phyloP scores from a whole-genome alignment of 1,140 invertebrate species.

The Cydia strobilella region DNA sequence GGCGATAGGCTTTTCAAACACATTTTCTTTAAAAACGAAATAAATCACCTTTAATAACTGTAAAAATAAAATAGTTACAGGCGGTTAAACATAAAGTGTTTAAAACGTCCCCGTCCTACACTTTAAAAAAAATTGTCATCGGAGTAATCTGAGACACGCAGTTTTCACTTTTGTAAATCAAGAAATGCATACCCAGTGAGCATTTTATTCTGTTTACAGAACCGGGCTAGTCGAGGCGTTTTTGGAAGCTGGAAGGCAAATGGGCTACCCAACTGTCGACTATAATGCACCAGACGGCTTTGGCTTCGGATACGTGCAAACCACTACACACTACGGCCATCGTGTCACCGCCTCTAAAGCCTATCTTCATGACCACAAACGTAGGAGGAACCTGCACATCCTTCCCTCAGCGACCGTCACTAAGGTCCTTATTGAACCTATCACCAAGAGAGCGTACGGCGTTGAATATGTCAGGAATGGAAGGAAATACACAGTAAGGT shows the following conservation, averaged over 20 bases:
- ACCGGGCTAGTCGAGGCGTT: slow-evolving; percentile 82
- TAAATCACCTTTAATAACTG: no score
- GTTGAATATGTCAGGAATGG: slow-evolving; percentile 83
- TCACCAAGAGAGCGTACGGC: slow-evolving; percentile 83
- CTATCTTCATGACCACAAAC: slow-evolving; percentile 81
- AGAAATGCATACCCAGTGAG: neutral
- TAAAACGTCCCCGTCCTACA: no score
- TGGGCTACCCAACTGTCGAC: slow-evolving; percentile 82
- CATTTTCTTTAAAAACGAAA: no score
- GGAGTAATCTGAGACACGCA: neutral
- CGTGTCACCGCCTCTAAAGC: slow-evolving; percentile 81
- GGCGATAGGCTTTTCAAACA: no score
- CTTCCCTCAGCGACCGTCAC: slow-evolving; percentile 81
- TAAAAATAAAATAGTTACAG: no score
- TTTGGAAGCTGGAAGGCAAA: slow-evolving; percentile 82
- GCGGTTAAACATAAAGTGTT: no score
- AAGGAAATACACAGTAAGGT: slow-evolving; percentile 74
- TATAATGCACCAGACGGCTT: slow-evolving; percentile 84
- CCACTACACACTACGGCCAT: slow-evolving; percentile 82
- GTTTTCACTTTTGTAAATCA: neutral
- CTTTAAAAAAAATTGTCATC: no score
- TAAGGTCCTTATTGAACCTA: slow-evolving; percentile 83
- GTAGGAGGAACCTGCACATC: slow-evolving; percentile 85
- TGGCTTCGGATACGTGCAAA: slow-evolving; percentile 85
- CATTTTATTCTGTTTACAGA: slow-evolving; percentile 70